Conservation (phyloP, 2,797 vertebrate species). For the Phalanger gymnotis region DNA sequence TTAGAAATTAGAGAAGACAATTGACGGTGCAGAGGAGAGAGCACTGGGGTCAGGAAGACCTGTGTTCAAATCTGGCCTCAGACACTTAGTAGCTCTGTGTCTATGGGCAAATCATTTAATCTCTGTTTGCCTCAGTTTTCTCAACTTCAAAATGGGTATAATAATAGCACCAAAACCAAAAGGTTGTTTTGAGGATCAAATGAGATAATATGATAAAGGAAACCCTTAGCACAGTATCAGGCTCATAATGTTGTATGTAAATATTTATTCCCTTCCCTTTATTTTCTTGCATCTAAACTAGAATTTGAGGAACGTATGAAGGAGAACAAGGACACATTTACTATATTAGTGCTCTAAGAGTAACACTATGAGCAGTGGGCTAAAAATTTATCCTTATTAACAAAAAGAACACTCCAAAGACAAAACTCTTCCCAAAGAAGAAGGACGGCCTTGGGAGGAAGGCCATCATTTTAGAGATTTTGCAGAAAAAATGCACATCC, state of each 20-base stretch:
- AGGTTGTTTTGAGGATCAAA: background rate
- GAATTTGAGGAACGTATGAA: background rate
- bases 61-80: background rate
- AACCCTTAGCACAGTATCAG: background rate
- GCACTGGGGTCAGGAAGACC: background rate
- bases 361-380: background rate
- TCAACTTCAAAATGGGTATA: background rate
- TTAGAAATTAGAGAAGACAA: background rate
- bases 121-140: background rate
- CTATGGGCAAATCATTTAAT: background rate
- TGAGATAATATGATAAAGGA: background rate
- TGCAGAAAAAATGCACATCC: background rate
- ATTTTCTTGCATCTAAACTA: background rate
- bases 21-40: background rate
- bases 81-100: background rate
- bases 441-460: background rate
- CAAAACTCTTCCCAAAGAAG: background rate
- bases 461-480: background rate
- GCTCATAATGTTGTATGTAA: background rate
- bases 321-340: background rate
- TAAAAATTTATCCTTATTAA: background rate
- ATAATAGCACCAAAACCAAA: background rate
- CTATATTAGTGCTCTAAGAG: background rate
- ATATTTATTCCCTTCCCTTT: background rate
- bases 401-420: background rate